Base-by-base conservation (phyloP, 2,797 vertebrate species). In the Eutrigla gurnardus region DNA sequence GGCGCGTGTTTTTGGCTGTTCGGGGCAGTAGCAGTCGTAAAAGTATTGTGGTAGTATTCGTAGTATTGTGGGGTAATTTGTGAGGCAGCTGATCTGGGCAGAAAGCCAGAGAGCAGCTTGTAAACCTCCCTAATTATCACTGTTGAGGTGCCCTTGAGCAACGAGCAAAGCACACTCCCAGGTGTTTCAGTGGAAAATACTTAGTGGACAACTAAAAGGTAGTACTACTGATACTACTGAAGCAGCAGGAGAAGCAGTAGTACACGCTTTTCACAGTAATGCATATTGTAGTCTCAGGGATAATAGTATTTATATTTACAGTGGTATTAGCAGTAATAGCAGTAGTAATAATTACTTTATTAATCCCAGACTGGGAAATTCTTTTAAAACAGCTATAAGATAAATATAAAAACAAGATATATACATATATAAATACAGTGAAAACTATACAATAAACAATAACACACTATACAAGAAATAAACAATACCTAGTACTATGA, bases 71-170 rank as follows among this genome's bases (percentile, higher is more conserved):
- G 14, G 7, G 17, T 52, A n/a, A 53, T 53, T 46, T 39, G 13
- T 81, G 65, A 70, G 36, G 42, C 40, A 65, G 25, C 47, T 43
- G 35, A 71, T 60, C 6, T 36, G 55, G 7, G 42, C 50, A 71
- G 43, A 57, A 47, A 60, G 40, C 13, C 1, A 66, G 53, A 61
- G 11, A 73, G 65, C 45, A 63, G 18, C 57, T n/a, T n/a, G 46
- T 52, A 50, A 25, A 42, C 10, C 33, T 50, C 49, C 25, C 39
- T 77, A 53, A 70, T 72, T 64, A 79, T 37, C 36, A 50, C 55
- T 53, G 40, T 14, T 61, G 25, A 73, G 3, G 32, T 62, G 45
- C 67, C 66, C 61, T 70, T 32, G 45, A 77, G 80, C 55, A 78
- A 49, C 9, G 4, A 58, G 25, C 25, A 25, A 25, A 52, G 58